Base-by-base conservation (phyloP, 2,113 vertebrate species). In the Microcebus jonahi region DNA sequence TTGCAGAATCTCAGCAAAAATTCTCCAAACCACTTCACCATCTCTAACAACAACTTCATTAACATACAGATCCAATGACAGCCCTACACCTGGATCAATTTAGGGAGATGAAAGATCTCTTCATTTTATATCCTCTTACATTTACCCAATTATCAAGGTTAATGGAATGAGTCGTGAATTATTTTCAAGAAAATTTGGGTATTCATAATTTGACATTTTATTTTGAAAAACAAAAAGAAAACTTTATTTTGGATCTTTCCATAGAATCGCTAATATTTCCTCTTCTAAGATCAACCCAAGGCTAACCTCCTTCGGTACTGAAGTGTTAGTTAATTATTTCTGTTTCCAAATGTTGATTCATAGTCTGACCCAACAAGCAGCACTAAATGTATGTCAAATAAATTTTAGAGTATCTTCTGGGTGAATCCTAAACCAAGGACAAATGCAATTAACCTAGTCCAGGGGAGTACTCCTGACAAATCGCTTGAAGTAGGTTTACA, bases 11-110 rank as follows among this genome's bases (percentile, higher is more conserved):
- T 79, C 70, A 63, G 34, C 34, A 25, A 63, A 36, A 70, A 55
- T 1, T 0, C 63, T 93, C 86, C 27, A 23, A 50, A 75, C n/a
- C 34, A 18, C 8, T 77, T 75, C 42, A 27, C 20, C 80, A 2
- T 13, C 21, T 27, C 27, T 42, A 27, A 42, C 53, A 15, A 18
- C 45, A 25, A 9, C 23, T 18, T 36, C n/a, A 4, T 0, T 4
- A 31, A 45, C 6, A 9, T 12, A n/a, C 45, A 13, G 0, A 50
- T 39, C 20, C 39, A 34, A 39, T 9, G 70, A 25, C 8, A 68
- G 7, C 20, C 6, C 5, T 11, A 29, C 11, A 57, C 27, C 42
- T 27, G 27, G 11, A 42, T 53, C 39, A 10, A 36, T 20, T 36
- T 27, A 48, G 23, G 39, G 76, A 63, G 53, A 17, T 50, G 34